Conservation (phyloP, 2,888 invertebrate genomes). For the Saturnia pavonia region DNA sequence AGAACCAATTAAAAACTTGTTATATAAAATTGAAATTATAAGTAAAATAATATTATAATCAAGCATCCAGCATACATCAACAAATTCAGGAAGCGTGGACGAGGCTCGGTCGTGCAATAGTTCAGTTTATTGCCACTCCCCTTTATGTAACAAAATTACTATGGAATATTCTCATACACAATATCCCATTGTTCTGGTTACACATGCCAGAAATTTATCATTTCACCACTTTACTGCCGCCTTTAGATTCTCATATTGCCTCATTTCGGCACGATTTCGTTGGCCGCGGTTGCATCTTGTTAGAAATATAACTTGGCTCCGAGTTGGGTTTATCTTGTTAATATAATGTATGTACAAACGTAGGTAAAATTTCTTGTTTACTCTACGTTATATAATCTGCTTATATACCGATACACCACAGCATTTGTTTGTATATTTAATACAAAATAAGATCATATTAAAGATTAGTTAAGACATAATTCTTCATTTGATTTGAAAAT, state of each 20-base stretch:
- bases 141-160: conserved; percentile 49
- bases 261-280: conserved; percentile 44
- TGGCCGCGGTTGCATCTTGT: conserved; percentile 45
- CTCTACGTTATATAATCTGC: background rate
- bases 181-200: conserved; percentile 45
- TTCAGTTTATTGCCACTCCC: conserved; percentile 52
- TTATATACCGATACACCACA: background rate
- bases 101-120: conserved; percentile 40
- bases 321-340: conserved; percentile 15
- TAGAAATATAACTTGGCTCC: conserved; percentile 45
- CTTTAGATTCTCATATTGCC: conserved; percentile 48
- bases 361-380: background rate
- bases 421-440: background rate
- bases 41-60: no score
- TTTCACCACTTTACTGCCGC: conserved; percentile 57
- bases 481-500: background rate
- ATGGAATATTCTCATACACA: conserved; percentile 48
- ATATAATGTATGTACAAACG: conserved; percentile 9
- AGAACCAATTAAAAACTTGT: no score
- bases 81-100: conserved; percentile 13
- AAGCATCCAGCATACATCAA: conserved; percentile 8
- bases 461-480: background rate
- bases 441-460: background rate
- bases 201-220: conserved; percentile 50
- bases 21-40: no score